Percentiles rank a stretch among this genome's conserved stretches.
Evolutionary conservation across 2,888 invertebrate species (phyloP).

Genomic region (Polietes domitor): DNA sequence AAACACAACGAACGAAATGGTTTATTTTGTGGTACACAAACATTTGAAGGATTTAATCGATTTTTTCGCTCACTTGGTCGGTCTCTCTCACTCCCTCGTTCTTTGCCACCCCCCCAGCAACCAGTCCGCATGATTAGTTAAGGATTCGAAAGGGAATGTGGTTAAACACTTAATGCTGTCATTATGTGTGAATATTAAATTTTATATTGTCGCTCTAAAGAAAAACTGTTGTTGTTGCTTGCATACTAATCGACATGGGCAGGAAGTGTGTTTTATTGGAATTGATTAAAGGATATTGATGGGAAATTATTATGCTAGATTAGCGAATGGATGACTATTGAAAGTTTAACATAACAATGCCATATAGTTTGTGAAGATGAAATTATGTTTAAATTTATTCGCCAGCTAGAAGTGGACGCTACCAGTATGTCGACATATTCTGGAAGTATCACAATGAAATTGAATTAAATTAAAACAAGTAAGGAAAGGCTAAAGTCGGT

Average conservation of each 20-base stretch:
- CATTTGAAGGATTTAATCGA: slow-evolving; percentile 41
- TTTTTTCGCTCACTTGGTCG: not conserved
- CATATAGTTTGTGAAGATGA: no score
- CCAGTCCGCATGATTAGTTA: slow-evolving; percentile 1
- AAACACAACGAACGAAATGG: not conserved
- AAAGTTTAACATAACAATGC: no score
- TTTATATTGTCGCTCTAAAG: not conserved
- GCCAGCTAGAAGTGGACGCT: no score
- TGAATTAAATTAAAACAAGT: no score
- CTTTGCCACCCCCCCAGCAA: not conserved
- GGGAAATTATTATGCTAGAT: no score
- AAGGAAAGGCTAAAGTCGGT: no score
- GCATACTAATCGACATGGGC: not conserved
- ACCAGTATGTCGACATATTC: no score
- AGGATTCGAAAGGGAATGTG: slow-evolving; percentile 34
- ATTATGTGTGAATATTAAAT: slow-evolving; percentile 38
- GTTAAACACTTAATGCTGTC: slow-evolving; percentile 35
- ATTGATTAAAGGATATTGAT: slow-evolving; percentile 4
- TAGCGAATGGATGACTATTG: no score
- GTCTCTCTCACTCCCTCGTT: not conserved
- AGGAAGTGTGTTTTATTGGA: not conserved
- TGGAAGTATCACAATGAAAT: no score
- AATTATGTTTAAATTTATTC: no score
- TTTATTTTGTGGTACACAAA: slow-evolving; percentile 39
- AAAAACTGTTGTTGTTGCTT: not conserved